These are phyloP conservation scores for Petrocephalus zakoni DNA, from an alignment of 2,113 vertebrate species.

Conservation along the genomic window DNA sequence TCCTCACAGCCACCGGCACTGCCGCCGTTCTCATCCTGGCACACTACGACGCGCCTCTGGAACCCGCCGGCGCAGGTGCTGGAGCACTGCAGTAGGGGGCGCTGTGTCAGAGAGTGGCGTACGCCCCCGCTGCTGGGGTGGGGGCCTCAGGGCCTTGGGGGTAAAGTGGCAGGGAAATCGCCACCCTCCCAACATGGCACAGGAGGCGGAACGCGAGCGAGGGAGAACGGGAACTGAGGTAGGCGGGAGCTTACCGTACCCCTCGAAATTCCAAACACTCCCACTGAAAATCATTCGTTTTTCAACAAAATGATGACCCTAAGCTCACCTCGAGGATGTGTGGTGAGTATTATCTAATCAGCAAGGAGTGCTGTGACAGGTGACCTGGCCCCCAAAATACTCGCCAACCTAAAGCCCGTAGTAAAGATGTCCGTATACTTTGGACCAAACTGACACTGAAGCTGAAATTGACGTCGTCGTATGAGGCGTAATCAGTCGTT, in stretches of 20 bases:
- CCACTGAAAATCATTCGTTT: not conserved
- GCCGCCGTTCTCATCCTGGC: conserved; percentile 94
- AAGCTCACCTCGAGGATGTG: not conserved
- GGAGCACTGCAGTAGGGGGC: conserved; percentile 73
- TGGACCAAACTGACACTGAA: too few species aligned
- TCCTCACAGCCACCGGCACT: conserved; percentile 79
- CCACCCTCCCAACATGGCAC: not conserved
- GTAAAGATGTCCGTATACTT: too few species aligned
- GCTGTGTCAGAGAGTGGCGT: conserved; percentile 20
- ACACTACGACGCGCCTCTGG: conserved; percentile 94
- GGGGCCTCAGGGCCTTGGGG: not conserved
- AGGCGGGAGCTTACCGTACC: not conserved
- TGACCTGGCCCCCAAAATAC: not conserved
- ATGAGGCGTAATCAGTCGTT: not conserved
- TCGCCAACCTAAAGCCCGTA: not conserved
- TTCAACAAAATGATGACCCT: not conserved
- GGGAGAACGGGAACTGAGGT: not conserved
- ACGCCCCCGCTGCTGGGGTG: not conserved
- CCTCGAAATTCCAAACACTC: not conserved
- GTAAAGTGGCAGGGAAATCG: not conserved
- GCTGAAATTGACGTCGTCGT: not conserved
- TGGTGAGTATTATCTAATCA: not conserved
- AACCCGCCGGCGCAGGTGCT: conserved; percentile 93
- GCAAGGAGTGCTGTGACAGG: not conserved
- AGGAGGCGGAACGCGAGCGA: not conserved